Base-by-base conservation (phyloP, 53 echinoderm and acorn worm genomes). In the Henricia sp. region DNA sequence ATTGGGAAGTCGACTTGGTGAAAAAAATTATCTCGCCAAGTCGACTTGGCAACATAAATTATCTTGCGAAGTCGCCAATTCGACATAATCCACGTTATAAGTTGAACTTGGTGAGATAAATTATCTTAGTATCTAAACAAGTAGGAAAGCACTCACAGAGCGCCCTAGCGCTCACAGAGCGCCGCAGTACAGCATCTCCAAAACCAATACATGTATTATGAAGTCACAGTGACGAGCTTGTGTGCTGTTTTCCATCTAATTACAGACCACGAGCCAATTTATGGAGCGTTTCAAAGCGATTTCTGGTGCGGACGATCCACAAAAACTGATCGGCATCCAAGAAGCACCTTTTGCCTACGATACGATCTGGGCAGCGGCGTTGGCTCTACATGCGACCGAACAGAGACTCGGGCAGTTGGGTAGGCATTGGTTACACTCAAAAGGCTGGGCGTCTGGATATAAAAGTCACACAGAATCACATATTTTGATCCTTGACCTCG, bases 311-410 rank as follows among this genome's bases (percentile, higher is more conserved):
- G 91, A 82, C 2, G 63, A 69, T 28, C 64, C 83, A 11, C 74
- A 82, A 43, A 63, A 43, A 13, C 89, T 94, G 23, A 51, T 80
- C 0, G 94, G 94, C 3, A 86, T 86, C 67, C 69, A 82, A 27
- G 86, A 91, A 37, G 89, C 74, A 1, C 70, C 95, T 2, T 89
- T 93, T 16, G 93, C 91, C 16, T 95, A 91, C 39, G 95, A 95
- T 68, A 91, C 89, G 17, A 87, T 93, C 6, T 95, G 95, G 95
- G 88, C 93, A 3, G 91, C 83, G 0, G 95, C 93, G 4, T 74
- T 89, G 6, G 73, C 88, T 38, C 53, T 95, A 2, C 89, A 93
- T 6, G 89, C 88, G 36, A 89, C 93, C 16, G 88, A 91, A 4
- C 48, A 52, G 12, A 84, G 58, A 13, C 82, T 95, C 1, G 39